These are phyloP conservation scores for Drosophila virilis DNA, from an alignment of 1,140 invertebrate genomes.

Conservation along the genomic window DNA sequence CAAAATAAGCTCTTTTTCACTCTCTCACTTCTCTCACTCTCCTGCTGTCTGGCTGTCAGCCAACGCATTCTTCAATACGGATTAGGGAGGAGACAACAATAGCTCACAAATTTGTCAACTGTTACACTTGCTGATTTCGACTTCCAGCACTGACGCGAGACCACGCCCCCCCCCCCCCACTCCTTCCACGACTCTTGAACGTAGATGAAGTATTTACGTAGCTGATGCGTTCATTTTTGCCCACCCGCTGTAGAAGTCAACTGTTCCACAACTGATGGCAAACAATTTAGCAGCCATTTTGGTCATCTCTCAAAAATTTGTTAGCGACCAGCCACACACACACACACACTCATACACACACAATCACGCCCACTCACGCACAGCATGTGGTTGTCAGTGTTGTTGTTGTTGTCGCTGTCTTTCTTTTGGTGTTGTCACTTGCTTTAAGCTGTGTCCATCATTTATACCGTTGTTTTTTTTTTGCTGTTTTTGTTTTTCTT, in stretches of 20 bases:
- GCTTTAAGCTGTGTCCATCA: constrained; percentile 66
- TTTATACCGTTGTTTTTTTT: constrained; percentile 43
- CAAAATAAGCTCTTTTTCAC: neutral
- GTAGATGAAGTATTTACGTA: constrained; percentile 24
- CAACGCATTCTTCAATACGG: neutral
- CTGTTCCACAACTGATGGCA: constrained; percentile 42
- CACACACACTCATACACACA: constrained; percentile 34
- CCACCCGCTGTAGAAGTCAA: constrained; percentile 39
- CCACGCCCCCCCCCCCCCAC: neutral
- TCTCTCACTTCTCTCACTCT: neutral
- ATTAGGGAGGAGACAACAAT: neutral
- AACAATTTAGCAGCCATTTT: constrained; percentile 67
- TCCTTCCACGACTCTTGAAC: neutral
- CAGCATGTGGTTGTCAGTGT: constrained; percentile 65
- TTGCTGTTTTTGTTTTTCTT: constrained; percentile 44
- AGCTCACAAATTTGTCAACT: neutral
- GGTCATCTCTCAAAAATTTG: constrained; percentile 72
- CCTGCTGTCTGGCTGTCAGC: neutral
- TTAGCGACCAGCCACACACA: constrained; percentile 26
- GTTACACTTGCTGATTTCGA: constrained; percentile 2
- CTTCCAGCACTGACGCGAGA: neutral
- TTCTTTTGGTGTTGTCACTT: constrained; percentile 45
- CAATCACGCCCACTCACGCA: constrained; percentile 38
- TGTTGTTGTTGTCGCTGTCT: constrained; percentile 42
- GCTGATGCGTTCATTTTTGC: constrained; percentile 41